phyloP scores from a whole-genome alignment of 2,113 vertebrate species.

The Nycticryphes semicollaris region DNA sequence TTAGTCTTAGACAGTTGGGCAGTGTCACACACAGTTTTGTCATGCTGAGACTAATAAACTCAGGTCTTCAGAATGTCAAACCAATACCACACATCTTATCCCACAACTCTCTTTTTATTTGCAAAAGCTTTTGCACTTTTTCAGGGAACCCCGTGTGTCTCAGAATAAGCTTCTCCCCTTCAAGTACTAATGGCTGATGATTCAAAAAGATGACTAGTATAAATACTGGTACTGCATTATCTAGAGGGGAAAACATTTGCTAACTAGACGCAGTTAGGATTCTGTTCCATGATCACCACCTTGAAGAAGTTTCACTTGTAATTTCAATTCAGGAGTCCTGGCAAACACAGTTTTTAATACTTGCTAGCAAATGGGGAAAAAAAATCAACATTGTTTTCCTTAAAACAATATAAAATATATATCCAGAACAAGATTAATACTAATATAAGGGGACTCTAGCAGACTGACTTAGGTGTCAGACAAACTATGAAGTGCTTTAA shows the following conservation, averaged over 20 bases:
- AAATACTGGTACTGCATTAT: background rate
- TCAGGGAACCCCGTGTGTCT: background rate
- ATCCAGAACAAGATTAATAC: background rate
- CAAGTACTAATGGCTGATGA: background rate
- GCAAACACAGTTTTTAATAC: background rate
- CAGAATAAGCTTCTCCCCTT: background rate
- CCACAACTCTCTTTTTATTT: background rate
- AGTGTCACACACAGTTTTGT: background rate
- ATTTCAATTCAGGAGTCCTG: background rate
- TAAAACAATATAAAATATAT: background rate
- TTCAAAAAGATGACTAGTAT: background rate
- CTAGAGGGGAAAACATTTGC: background rate
- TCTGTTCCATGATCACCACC: background rate
- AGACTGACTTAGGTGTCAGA: background rate
- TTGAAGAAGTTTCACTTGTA: background rate
- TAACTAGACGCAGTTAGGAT: background rate
- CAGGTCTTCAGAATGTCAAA: background rate
- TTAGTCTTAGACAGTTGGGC: background rate
- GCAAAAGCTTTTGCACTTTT: background rate
- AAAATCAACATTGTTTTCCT: background rate
- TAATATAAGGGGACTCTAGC: background rate
- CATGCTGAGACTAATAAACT: background rate
- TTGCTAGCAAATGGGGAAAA: background rate
- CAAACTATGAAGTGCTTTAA: background rate
- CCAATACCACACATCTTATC: accelerated